Percentiles rank a stretch among this genome's conserved stretches.
Conservation (phyloP, 2,888 invertebrate species). For the Polyommatus iphigenia region DNA sequence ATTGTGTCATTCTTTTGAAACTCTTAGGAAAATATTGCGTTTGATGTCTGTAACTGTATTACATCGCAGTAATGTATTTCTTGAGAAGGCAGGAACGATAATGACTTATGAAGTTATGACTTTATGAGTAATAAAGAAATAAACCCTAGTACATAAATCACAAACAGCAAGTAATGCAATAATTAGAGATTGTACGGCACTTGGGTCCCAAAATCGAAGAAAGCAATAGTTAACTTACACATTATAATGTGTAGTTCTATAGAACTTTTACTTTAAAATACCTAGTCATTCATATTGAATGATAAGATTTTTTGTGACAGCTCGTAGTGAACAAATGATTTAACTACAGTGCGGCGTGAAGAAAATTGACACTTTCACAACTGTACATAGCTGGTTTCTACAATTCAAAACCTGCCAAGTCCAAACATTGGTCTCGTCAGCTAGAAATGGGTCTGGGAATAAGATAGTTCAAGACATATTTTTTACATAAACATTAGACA, state of each 20-base stretch:
- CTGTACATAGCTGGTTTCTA: not conserved
- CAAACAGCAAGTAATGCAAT: not conserved
- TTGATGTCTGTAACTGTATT: not conserved
- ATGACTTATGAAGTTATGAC: not conserved
- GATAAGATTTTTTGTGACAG: not conserved
- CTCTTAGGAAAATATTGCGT: not conserved
- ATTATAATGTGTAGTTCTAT: no score
- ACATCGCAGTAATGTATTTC: not conserved
- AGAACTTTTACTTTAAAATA: conserved; percentile 2
- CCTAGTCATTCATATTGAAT: conserved; percentile 10
- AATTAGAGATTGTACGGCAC: not conserved
- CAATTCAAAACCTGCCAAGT: not conserved
- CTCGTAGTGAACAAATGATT: not conserved
- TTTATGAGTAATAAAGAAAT: not conserved
- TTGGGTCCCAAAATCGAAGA: not conserved
- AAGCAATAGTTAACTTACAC: not conserved
- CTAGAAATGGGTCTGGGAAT: no score
- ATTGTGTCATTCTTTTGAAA: not conserved
- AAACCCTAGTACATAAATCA: not conserved
- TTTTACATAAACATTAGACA: no score
- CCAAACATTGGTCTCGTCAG: no score
- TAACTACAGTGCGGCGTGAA: not conserved
- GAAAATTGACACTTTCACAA: conserved; percentile 12
- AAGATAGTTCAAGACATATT: no score
- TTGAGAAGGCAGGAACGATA: not conserved